Base-by-base conservation (phyloP, 2,888 invertebrate species). In the Tipula lateralis region DNA sequence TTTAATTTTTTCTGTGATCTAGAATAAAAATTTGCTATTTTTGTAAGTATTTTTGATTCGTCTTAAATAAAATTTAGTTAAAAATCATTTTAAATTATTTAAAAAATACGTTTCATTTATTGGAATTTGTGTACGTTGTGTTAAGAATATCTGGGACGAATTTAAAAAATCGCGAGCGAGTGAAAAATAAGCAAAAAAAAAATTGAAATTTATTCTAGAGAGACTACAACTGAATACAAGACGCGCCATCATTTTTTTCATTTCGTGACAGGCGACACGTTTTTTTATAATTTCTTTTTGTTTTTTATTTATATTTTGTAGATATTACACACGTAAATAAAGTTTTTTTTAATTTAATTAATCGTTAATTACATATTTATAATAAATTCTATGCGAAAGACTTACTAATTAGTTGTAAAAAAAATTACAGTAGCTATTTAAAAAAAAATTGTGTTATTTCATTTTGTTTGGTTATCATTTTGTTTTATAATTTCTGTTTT, bases 11-110 rank as follows among this genome's bases (percentile, higher is more conserved):
- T 82, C 82, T 82, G 83, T 83, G 83, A 83, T 83, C 83, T 83
- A 82, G 83, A 83, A 83, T 83, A 83, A 83, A 83, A 83, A 83
- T 83, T 83, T 34, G 83, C 83, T 83, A 83, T 83, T 16, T 83
- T 83, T 83, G 83, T 83, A 83, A 83, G 83, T 83, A 83, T 82
- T 80, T 80, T 80, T 80, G 24, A 80, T 44, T 66, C 82, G 32
- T 82, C 30, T 82, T 82, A 82, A 82, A 82, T 82, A 82, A 66
- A 50, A 50, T 50, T n/a, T 50, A 50, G 16, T 50, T 50, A 50
- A 50, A 66, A 66, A 66, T 66, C 24, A 66, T 66, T 12, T 24
- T 66, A 66, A 66, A 66, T 66, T 66, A 66, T 66, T 66, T 6
- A 66, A 66, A 19, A 66, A 66, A 66, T 24, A 19, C 66, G 66